These are phyloP conservation scores for Chromis chromis DNA, from an alignment of 2,797 vertebrate genomes.

Conservation along the genomic window DNA sequence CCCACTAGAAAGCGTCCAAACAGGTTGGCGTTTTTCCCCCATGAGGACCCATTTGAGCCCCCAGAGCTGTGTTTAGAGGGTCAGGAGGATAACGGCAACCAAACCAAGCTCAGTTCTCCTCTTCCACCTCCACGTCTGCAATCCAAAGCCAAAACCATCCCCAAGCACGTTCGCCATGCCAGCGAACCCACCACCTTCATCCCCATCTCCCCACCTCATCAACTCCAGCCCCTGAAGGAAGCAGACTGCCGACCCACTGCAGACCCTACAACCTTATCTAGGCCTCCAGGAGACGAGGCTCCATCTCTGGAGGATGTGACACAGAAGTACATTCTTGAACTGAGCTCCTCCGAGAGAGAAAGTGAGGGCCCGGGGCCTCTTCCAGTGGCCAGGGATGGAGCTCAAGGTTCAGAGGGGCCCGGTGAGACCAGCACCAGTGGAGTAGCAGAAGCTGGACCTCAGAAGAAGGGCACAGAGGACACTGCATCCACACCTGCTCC, in stretches of 20 bases:
- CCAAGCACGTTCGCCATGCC: constrained; percentile 91
- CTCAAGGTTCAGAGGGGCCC: constrained; percentile 76
- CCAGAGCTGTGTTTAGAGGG: constrained; percentile 58
- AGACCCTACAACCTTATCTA: constrained; percentile 68
- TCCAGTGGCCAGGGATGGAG: constrained; percentile 54
- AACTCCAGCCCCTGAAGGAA: constrained; percentile 71
- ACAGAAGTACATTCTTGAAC: constrained; percentile 90
- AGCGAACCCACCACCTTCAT: constrained; percentile 91
- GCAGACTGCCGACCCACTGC: constrained; percentile 54
- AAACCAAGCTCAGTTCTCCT: constrained; percentile 48
- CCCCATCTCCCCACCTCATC: constrained; percentile 86
- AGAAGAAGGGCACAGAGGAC: constrained; percentile 82
- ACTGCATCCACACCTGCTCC: constrained; percentile 58
- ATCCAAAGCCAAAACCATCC: constrained; percentile 69
- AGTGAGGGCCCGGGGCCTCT: constrained; percentile 73
- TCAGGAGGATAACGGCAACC: constrained; percentile 47
- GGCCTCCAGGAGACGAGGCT: constrained; percentile 76
- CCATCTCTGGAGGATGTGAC: constrained; percentile 92
- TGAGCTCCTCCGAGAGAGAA: constrained; percentile 75
- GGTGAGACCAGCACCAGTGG: constrained; percentile 77
- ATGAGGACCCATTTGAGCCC: constrained; percentile 77
- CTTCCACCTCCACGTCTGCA: constrained; percentile 48
- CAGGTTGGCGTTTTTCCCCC: constrained; percentile 81
- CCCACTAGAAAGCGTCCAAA: constrained; percentile 90
- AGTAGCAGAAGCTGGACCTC: constrained; percentile 78